Conservation (phyloP, 2,113 vertebrate species). For the Hippocampus abdominalis region DNA sequence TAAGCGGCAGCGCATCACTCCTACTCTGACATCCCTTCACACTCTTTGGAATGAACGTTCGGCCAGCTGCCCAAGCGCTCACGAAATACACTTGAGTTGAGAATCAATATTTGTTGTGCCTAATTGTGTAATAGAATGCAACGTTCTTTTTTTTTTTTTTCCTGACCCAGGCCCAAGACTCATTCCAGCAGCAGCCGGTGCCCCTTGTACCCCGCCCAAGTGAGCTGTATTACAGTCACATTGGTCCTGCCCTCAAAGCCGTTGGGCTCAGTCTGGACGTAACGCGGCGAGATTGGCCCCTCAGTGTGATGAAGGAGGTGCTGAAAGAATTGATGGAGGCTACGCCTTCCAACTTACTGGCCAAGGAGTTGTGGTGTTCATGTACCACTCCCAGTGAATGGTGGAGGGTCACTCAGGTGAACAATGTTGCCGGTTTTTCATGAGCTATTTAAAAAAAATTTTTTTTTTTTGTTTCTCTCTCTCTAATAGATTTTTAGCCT, state of each 20-base stretch:
- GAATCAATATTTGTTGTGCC: background rate
- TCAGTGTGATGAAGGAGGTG: constrained; percentile 93
- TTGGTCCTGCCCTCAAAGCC: constrained; percentile 89
- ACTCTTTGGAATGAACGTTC: too few species aligned
- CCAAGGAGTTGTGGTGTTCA: constrained; percentile 97
- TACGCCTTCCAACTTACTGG: constrained; percentile 91
- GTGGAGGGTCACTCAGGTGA: constrained; percentile 98
- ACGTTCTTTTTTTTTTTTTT: too few species aligned
- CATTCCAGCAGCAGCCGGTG: constrained; percentile 87
- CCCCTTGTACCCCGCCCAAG: constrained; percentile 94
- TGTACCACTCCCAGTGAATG: constrained; percentile 95
- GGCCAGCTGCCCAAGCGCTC: too few species aligned
- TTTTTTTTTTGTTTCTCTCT: background rate
- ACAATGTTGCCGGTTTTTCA: background rate
- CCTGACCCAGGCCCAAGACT: constrained; percentile 81
- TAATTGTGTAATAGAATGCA: background rate
- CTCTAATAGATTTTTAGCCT: background rate
- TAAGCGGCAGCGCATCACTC: too few species aligned
- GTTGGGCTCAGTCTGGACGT: constrained; percentile 92
- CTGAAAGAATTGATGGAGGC: constrained; percentile 93
- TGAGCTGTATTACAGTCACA: constrained; percentile 97
- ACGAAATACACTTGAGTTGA: too few species aligned
- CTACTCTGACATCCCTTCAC: too few species aligned
- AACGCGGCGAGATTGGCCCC: constrained; percentile 92
- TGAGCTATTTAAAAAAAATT: too few species aligned